Evolutionary conservation across 2,113 vertebrate species (phyloP), one percentile per base, ranked within the genome.

Genomic region (Phrynosoma blainvillii): DNA sequence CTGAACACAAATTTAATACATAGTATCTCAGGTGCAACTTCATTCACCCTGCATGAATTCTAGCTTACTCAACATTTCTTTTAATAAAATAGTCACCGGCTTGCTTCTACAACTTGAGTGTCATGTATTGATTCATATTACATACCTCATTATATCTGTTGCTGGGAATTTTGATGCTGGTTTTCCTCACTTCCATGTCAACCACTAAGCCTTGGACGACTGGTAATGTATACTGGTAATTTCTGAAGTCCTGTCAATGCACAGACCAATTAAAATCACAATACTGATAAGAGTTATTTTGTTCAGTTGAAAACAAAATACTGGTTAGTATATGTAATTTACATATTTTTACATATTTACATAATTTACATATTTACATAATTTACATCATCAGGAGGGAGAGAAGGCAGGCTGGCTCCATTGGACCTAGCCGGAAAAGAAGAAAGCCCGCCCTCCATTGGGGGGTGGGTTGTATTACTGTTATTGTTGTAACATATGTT

Each of bases 151-250:
- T 99, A 79, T 99, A 99, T 93, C 98, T 97, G 91, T 99, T 99
- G 92, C 98, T 99, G 92, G 99, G 99, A 93, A 99, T 98, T 96
- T 98, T 99, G 92, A 99, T 99, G 96, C 97, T 98, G 86, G 98
- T 99, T 97, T 99, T 99, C 88, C 97, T 97, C 93, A 99, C 98
- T 97, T 99, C 99, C 99, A 99, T 99, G 95, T 99, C 98, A 93
- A 99, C 97, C 87, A 99, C 98, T 95, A 99, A 96, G 87, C 98
- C 99, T 93, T 98, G 97, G 70, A 99, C 99, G 95, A 98, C 97
- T 0, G 99, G 98, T 84, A 99, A 95, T 0, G 98, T 99, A 95
- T 99, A 99, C 92, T 99, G 99, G 96, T 99, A 99, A 94, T 99
- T 99, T 95, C 99, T 98, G 93, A 99, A 99, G 95, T 99, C 99